Evolutionary conservation across 2,113 vertebrate species (phyloP).

Genomic region (Gymnocephalus cernua): DNA sequence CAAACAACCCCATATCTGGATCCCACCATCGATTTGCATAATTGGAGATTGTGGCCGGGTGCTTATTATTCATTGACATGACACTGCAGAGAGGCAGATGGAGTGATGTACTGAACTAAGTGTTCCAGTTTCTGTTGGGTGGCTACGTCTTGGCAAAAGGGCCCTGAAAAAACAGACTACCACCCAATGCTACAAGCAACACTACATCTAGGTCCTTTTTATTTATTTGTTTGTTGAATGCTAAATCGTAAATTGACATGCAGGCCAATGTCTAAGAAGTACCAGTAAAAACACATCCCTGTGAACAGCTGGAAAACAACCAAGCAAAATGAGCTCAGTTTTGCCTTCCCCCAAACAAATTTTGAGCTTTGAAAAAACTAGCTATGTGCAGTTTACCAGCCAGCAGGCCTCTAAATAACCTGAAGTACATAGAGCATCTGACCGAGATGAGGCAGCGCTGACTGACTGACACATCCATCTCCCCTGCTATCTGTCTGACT

Average conservation of each 20-base stretch:
- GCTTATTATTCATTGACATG: conserved; percentile 79
- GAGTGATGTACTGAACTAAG: conserved; percentile 72
- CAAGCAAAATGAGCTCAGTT: conserved; percentile 44
- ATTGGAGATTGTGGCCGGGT: conserved; percentile 75
- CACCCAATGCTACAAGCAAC: conserved; percentile 21
- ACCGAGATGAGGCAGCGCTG: conserved; percentile 68
- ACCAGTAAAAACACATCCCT: background rate
- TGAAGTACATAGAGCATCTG: conserved; percentile 61
- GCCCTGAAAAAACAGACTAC: conserved; percentile 13
- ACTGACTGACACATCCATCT: conserved; percentile 81
- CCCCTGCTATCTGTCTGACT: conserved; percentile 67
- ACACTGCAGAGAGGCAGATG: conserved; percentile 69
- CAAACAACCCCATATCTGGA: conserved; percentile 69
- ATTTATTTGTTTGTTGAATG: conserved; percentile 7
- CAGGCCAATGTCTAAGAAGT: conserved; percentile 12
- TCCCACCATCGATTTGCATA: conserved; percentile 72
- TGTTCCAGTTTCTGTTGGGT: conserved; percentile 66
- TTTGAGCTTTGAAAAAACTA: conserved; percentile 36
- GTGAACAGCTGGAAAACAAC: conserved; percentile 44
- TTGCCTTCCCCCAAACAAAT: conserved; percentile 52
- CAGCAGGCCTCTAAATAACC: conserved; percentile 67
- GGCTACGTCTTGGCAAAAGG: conserved; percentile 22
- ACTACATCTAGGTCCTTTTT: conserved; percentile 20
- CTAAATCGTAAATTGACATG: conserved; percentile 47
- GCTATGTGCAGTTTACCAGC: conserved; percentile 41